Percentiles rank a stretch among this genome's conserved stretches.
These are phyloP conservation scores for Narcine bancroftii DNA, from an alignment of 2,113 vertebrate genomes.

Conservation along the genomic window DNA sequence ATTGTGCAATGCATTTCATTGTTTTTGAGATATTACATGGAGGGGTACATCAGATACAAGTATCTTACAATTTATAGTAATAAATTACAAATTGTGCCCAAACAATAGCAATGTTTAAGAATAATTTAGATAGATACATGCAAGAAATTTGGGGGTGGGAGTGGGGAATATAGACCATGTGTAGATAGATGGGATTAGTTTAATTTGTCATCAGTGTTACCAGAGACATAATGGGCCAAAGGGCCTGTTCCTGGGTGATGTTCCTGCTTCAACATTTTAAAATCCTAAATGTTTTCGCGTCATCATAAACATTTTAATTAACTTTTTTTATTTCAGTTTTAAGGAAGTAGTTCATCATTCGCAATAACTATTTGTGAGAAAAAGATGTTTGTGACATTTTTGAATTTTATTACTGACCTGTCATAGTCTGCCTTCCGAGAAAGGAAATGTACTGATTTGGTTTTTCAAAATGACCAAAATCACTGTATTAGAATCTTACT, in stretches of 20 bases:
- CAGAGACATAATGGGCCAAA: no score
- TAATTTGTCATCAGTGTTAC: no score
- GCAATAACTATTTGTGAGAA: neutral
- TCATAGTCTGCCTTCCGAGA: neutral
- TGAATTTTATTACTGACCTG: neutral
- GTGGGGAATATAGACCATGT: no score
- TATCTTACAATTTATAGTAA: neutral
- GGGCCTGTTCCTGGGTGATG: no score
- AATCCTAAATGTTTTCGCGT: neutral
- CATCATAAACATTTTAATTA: conserved; percentile 7
- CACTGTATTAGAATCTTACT: neutral
- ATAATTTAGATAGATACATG: no score
- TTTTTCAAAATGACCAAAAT: neutral
- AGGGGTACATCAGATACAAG: neutral
- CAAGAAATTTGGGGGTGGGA: no score
- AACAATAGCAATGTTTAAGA: no score
- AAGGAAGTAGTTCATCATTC: neutral
- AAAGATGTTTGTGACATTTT: neutral
- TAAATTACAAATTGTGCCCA: conserved; percentile 8
- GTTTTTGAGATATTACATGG: neutral
- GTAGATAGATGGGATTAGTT: no score
- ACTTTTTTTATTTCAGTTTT: neutral
- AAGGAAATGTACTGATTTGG: neutral
- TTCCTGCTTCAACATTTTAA: neutral
- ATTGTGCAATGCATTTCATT: neutral